phyloP scores from a whole-genome alignment of 2,797 vertebrate species.

The Phataginus tetradactyla region DNA sequence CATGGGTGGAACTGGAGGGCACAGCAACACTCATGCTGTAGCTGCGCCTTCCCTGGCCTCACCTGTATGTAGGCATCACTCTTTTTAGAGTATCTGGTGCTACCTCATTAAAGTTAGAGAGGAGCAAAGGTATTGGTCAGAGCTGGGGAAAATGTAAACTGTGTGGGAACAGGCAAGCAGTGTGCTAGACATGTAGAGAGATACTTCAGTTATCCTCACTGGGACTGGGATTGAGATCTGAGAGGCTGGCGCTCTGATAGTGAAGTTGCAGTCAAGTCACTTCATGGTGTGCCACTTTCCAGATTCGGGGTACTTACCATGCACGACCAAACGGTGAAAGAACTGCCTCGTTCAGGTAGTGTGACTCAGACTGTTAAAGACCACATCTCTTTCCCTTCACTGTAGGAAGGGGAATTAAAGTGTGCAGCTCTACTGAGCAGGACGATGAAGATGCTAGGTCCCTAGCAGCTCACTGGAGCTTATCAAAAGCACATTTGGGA shows the following conservation, averaged over 20 bases:
- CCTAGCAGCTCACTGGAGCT: slow-evolving; percentile 49
- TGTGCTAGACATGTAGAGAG: not conserved
- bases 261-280: not conserved
- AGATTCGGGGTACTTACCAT: slow-evolving; percentile 47
- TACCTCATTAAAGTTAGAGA: not conserved
- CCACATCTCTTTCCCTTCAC: slow-evolving; percentile 29
- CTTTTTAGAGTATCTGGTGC: not conserved
- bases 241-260: not conserved
- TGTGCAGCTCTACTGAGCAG: slow-evolving; percentile 62
- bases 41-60: not conserved
- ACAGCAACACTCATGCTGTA: fast-evolving
- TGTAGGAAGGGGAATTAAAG: slow-evolving; percentile 60
- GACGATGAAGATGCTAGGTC: slow-evolving; percentile 58
- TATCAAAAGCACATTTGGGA: slow-evolving; percentile 50
- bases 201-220: not conserved
- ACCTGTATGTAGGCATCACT: not conserved
- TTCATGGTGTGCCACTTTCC: not conserved
- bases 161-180: not conserved
- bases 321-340: not conserved
- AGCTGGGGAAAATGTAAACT: not conserved
- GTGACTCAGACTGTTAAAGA: slow-evolving; percentile 24
- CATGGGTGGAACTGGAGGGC: not conserved
- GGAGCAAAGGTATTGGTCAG: not conserved
- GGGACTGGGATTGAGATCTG: not conserved
- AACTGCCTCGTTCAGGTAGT: not conserved